Percentiles rank a stretch among this genome's conserved stretches.
phyloP scores from a whole-genome alignment of 2,113 vertebrate species.

The Megaleporinus macrocephalus region DNA sequence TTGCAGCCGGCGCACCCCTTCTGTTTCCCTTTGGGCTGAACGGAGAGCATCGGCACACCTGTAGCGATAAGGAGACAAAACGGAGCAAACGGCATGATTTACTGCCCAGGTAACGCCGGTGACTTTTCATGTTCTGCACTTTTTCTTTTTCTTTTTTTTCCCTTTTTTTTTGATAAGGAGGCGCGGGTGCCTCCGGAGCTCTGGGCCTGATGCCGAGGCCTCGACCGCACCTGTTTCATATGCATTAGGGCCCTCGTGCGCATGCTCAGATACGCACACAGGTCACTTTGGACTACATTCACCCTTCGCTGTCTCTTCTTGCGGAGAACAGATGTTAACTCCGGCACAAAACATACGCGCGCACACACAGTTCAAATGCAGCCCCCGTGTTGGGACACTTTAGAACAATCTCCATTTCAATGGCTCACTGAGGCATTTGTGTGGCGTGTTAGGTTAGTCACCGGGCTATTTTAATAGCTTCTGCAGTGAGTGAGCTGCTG shows the following conservation, averaged over 20 bases:
- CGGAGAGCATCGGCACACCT: slow-evolving; percentile 98
- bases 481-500: neutral
- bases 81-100: slow-evolving; percentile 69
- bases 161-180: slow-evolving; percentile 73
- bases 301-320: slow-evolving; percentile 57
- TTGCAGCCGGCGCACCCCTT: slow-evolving; percentile 99
- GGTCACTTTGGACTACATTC: slow-evolving; percentile 72
- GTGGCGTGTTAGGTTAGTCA: slow-evolving; percentile 38
- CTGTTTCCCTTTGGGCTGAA: slow-evolving; percentile 99
- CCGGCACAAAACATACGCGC: slow-evolving; percentile 29
- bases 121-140: slow-evolving; percentile 73
- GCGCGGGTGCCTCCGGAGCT: slow-evolving; percentile 58
- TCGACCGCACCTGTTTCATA: slow-evolving; percentile 72
- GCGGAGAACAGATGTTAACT: slow-evolving; percentile 63
- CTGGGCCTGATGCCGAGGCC: slow-evolving; percentile 55
- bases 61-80: slow-evolving; percentile 79
- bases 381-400: slow-evolving; percentile 23
- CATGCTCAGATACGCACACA: slow-evolving; percentile 70
- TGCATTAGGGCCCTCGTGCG: slow-evolving; percentile 71
- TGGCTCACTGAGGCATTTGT: slow-evolving; percentile 42
- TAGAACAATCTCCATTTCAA: slow-evolving; percentile 33
- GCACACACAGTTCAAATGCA: slow-evolving; percentile 20
- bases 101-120: slow-evolving; percentile 72
- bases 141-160: slow-evolving; percentile 38
- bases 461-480: slow-evolving; percentile 31